phyloP scores from a whole-genome alignment of 2,888 invertebrate genomes.

The Scaptomyza parva region DNA sequence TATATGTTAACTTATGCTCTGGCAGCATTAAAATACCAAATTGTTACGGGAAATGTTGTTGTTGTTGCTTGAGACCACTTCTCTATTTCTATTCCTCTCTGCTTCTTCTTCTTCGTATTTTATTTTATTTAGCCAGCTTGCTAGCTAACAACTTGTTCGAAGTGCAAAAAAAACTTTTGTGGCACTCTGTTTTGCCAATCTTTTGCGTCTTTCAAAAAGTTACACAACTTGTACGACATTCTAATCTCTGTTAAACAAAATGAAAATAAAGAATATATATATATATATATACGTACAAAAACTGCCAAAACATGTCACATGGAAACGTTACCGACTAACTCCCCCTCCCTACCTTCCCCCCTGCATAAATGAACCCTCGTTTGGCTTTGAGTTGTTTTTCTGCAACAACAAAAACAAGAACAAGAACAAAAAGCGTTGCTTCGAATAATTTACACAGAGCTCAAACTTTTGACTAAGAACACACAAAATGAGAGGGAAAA shows the following conservation, averaged over 20 bases:
- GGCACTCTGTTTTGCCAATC: slow-evolving; percentile 46
- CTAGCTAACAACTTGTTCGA: slow-evolving; percentile 35
- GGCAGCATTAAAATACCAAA: slow-evolving; percentile 47
- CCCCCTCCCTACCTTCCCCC: not conserved
- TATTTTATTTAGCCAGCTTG: too few relatives aligned
- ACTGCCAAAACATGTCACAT: slow-evolving; percentile 79
- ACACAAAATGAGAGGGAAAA: slow-evolving; percentile 41
- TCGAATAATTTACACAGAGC: slow-evolving; percentile 75
- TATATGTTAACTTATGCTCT: slow-evolving; percentile 1
- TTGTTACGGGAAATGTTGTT: slow-evolving; percentile 48
- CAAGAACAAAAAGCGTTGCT: slow-evolving; percentile 60
- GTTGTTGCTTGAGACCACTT: slow-evolving; percentile 22
- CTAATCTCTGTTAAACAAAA: slow-evolving; percentile 68
- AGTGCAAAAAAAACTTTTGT: slow-evolving; percentile 65
- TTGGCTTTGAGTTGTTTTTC: slow-evolving; percentile 68
- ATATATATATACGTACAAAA: slow-evolving; percentile 43
- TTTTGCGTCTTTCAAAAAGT: slow-evolving; percentile 64
- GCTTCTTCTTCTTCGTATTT: too few relatives aligned
- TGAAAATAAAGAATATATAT: slow-evolving; percentile 35
- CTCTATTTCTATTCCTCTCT: too few relatives aligned
- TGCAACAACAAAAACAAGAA: too few relatives aligned
- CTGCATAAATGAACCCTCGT: slow-evolving; percentile 47
- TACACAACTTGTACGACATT: slow-evolving; percentile 76
- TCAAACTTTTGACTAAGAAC: slow-evolving; percentile 69
- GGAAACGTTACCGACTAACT: slow-evolving; percentile 28